A percentile compares a stretch with the other conserved stretches of the same genome.
Evolutionary conservation across 2,888 invertebrate species (phyloP).

Genomic region (Agriopis leucophaearia): DNA sequence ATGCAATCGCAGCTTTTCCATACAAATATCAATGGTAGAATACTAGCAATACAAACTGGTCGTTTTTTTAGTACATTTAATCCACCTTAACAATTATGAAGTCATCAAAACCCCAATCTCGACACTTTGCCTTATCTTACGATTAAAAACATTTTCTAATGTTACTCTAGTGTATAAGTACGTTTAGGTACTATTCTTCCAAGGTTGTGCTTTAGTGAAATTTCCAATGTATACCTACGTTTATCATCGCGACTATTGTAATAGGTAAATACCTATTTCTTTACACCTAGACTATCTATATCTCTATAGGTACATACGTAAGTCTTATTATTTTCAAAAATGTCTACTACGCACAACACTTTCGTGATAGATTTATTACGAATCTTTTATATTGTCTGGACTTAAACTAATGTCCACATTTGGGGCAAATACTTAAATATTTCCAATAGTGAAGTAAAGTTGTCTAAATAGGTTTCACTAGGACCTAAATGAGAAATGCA

Average conservation of each 20-base stretch:
- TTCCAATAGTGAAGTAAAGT: conserved; percentile 37
- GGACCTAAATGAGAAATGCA: conserved; percentile 34
- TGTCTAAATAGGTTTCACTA: conserved; percentile 35
- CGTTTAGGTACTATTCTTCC: conserved; percentile 85
- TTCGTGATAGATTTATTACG: conserved; percentile 72
- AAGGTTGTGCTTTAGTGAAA: conserved; percentile 86
- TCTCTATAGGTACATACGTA: conserved; percentile 69
- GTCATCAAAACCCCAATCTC: conserved; percentile 79
- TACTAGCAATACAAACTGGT: no score
- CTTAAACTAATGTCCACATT: conserved; percentile 54
- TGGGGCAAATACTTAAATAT: conserved; percentile 54
- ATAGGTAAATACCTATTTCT: conserved; percentile 56
- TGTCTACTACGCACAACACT: conserved; percentile 84
- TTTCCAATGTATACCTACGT: conserved; percentile 71
- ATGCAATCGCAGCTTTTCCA: background rate
- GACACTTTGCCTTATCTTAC: conserved; percentile 83
- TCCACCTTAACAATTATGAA: conserved; percentile 49
- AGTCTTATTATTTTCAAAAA: conserved; percentile 65
- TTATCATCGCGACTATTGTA: conserved; percentile 62
- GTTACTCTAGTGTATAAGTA: conserved; percentile 80
- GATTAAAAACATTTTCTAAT: conserved; percentile 76
- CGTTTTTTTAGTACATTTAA: no score
- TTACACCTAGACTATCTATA: conserved; percentile 60
- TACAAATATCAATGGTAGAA: background rate
- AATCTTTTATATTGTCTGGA: conserved; percentile 63